Evolutionary conservation across 30 jellyfish, hydroid and myxozoan species (phyloP), one percentile per base, ranked within the genome.

Genomic region (Hydra vulgaris): DNA sequence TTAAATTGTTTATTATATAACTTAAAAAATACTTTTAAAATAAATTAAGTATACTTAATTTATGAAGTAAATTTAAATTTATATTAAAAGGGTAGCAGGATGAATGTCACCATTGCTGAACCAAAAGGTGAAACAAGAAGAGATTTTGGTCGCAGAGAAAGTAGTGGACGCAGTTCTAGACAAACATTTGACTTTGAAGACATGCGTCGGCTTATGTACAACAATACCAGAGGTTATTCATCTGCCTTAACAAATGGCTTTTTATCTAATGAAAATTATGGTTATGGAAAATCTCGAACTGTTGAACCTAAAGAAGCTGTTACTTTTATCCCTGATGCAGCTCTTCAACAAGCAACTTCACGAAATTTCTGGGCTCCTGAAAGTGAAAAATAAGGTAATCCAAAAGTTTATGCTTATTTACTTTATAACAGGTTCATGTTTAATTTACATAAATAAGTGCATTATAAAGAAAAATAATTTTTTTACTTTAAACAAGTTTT

Each of bases 91-190:
- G 98, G 95, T 27, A 84, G 88, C n/a, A 95, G 91, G 66, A 54
- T 91, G 3, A 87, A 77, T 66, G 81, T 86, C 71, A 86, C 98
- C 0, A 79, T 80, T 83, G 98, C 98, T 15, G 98, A 87, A 74
- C 98, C 98, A 18, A 91, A 86, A 61, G 90, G 87, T 16, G 89
- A 81, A 27, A 40, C 79, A 22, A 87, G 76, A 1, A 80, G 80
- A 54, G 94, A 77, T 12, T 12, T 40, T 40, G 76, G 76, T 19
- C 53, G 81, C 18, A 12, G 81, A 19, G 53, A 26, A 19, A 18
- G 16, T 54, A 19, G 0, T 0, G 25, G 77, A 7, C 79, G 27
- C 55, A 20, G 79, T 19, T 61, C 80, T 23, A 74, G 85, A 20
- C 79, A 54, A 20, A 52, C 85, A 8, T 78, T 78, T 61, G 85